These are phyloP conservation scores for Aurelia sp. DNA, from an alignment of 30 jellyfish, hydroid and myxozoan species.

Conservation along the genomic window DNA sequence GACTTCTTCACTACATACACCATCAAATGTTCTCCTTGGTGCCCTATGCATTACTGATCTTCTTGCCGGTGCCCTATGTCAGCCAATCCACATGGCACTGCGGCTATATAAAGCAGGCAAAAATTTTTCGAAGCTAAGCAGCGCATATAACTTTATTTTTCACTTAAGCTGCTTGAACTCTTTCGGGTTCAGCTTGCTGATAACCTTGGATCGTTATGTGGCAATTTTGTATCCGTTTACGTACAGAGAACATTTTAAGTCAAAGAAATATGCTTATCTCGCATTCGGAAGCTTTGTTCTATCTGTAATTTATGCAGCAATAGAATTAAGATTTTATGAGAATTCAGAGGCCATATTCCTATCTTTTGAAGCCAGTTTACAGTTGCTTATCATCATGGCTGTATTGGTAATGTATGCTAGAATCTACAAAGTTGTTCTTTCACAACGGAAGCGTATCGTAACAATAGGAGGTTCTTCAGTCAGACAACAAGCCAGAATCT, in stretches of 20 bases:
- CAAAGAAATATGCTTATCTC: not conserved
- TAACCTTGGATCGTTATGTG: conserved; percentile 6
- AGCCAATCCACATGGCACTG: not conserved
- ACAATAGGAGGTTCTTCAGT: too few species aligned
- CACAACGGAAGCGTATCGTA: too few species aligned
- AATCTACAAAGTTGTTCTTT: too few species aligned
- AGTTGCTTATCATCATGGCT: too few species aligned
- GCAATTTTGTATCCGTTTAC: conserved; percentile 16
- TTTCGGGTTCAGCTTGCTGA: not conserved
- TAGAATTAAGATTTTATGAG: not conserved
- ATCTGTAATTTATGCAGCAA: not conserved
- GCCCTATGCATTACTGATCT: conserved; percentile 17
- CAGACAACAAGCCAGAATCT: too few species aligned
- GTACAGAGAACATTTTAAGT: not conserved
- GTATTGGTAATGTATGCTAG: too few species aligned
- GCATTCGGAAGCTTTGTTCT: not conserved
- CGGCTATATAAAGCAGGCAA: not conserved
- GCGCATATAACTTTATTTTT: conserved; percentile 7
- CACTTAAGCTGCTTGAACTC: conserved; percentile 5
- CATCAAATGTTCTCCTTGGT: conserved; percentile 9
- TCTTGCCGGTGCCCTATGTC: conserved; percentile 1
- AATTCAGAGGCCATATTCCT: not conserved
- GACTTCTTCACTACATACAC: conserved; percentile 14
- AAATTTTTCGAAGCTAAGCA: not conserved
- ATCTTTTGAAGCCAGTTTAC: too few species aligned